Conservation (phyloP, 35 echinoderm and acorn worm species). For the Amphiura filiformis region DNA sequence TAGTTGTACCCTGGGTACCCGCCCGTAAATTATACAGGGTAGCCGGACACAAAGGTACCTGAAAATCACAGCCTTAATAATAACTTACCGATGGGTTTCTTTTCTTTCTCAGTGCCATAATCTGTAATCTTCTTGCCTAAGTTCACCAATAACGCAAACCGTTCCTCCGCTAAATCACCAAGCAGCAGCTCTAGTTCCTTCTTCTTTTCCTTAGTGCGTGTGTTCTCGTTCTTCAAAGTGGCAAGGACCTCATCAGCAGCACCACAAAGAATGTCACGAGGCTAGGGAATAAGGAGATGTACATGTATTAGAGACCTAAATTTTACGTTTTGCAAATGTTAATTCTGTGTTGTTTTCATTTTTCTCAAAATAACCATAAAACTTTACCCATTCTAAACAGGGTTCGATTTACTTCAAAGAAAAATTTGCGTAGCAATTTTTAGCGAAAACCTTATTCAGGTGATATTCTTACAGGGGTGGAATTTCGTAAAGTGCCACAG, state of each 20-base stretch:
- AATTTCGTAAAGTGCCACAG: too few species aligned
- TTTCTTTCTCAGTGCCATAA: constrained; percentile 88
- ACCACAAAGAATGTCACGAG: constrained; percentile 92
- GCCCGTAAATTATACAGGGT: too few species aligned
- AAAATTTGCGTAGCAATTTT: too few species aligned
- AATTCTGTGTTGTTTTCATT: neutral
- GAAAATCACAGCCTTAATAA: too few species aligned
- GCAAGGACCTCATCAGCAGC: constrained; percentile 94
- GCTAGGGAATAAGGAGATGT: constrained; percentile 47
- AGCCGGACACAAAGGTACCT: too few species aligned
- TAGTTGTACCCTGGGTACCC: too few species aligned
- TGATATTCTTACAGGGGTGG: too few species aligned
- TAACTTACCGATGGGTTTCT: constrained; percentile 93
- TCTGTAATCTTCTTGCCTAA: constrained; percentile 99
- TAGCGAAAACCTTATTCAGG: too few species aligned
- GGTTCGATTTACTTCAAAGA: neutral
- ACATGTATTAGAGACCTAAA: too few species aligned
- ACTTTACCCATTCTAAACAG: neutral
- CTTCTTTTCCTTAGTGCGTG: constrained; percentile 82
- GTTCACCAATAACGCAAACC: constrained; percentile 92
- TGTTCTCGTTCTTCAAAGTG: constrained; percentile 81
- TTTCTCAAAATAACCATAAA: neutral
- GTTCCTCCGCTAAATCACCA: constrained; percentile 83
- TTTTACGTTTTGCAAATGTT: neutral
- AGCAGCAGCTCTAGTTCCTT: constrained; percentile 85